These are phyloP conservation scores for Megathymus violae DNA, from an alignment of 1,140 invertebrate species.

Conservation along the genomic window DNA sequence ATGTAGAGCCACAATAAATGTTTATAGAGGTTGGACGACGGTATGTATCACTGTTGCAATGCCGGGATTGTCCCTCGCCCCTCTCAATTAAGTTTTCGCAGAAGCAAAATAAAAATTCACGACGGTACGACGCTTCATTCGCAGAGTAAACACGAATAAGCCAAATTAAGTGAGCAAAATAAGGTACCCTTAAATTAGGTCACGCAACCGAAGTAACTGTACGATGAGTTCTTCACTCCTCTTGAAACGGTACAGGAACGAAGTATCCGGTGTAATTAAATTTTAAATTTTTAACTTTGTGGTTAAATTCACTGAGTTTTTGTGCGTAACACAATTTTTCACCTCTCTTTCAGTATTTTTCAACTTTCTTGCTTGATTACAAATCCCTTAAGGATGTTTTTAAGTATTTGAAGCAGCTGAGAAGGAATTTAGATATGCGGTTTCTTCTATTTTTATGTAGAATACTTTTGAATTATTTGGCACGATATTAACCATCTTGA, in stretches of 20 bases:
- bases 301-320: constrained; percentile 34
- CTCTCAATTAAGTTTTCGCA: constrained; percentile 71
- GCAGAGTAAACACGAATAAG: constrained; percentile 75
- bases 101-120: constrained; percentile 69
- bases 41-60: constrained; percentile 46
- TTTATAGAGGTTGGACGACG: constrained; percentile 65
- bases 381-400: constrained; percentile 9
- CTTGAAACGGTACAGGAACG: constrained; percentile 55
- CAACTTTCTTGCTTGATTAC: neutral
- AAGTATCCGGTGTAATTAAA: constrained; percentile 67
- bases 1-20: constrained; percentile 79
- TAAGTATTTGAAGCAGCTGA: constrained; percentile 7
- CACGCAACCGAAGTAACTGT: constrained; percentile 60
- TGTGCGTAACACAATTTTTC: neutral
- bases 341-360: neutral
- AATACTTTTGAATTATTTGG: too few relatives aligned
- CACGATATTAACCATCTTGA: too few relatives aligned
- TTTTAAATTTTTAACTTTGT: constrained; percentile 64
- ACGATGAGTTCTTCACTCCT: constrained; percentile 34
- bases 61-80: constrained; percentile 46
- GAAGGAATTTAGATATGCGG: neutral
- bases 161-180: constrained; percentile 80
- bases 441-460: too few relatives aligned
- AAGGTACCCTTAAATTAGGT: constrained; percentile 73
- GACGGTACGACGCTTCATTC: constrained; percentile 59